Conservation (phyloP, 1,140 invertebrate genomes). For the Ladona fulva region DNA sequence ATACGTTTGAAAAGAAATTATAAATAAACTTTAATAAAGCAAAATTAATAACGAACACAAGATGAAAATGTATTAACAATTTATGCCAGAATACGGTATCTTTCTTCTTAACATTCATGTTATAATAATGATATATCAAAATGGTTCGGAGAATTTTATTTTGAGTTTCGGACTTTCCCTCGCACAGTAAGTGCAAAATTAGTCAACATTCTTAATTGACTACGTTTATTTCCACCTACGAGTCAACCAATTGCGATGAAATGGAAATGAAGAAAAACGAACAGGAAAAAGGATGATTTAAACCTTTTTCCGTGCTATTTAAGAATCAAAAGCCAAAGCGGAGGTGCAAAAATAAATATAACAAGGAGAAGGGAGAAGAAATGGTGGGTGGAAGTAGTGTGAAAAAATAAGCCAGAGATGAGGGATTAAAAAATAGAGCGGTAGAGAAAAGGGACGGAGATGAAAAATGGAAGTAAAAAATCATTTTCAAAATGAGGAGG, state of each 20-base stretch:
- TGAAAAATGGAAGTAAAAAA: neutral
- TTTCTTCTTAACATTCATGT: too few species aligned
- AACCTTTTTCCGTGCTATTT: too few species aligned
- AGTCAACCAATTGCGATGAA: neutral
- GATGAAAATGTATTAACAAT: too few species aligned
- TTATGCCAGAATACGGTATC: too few species aligned
- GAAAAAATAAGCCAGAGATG: neutral
- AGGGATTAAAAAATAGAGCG: slow-evolving; percentile 7
- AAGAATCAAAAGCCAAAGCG: neutral
- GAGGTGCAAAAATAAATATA: neutral
- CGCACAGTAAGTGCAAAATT: too few species aligned
- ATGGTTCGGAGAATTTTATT: too few species aligned
- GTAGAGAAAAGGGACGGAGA: slow-evolving; percentile 3
- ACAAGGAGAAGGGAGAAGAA: neutral
- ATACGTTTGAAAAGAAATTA: too few species aligned
- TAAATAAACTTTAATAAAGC: too few species aligned
- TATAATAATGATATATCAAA: too few species aligned
- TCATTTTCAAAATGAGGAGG: neutral
- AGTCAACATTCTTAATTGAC: neutral
- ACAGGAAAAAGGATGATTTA: too few species aligned
- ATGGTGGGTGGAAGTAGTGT: neutral
- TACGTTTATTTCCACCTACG: neutral
- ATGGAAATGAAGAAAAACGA: neutral
- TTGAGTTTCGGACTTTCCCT: too few species aligned
- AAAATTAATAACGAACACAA: too few species aligned